phyloP scores from a whole-genome alignment of 1,140 invertebrate species.

The Drosophila neocordata region DNA sequence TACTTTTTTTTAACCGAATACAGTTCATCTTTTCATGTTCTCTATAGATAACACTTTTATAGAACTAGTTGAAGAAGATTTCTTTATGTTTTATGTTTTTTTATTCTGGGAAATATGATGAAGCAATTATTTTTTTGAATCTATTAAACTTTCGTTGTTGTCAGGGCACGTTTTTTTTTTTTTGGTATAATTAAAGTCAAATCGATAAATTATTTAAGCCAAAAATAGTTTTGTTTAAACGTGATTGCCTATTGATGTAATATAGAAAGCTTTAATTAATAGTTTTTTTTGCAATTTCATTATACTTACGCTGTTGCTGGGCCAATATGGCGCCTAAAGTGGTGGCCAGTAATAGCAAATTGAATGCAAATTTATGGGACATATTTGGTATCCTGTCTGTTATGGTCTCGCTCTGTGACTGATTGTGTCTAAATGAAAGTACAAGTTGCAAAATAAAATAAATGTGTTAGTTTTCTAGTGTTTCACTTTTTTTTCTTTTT shows the following conservation, averaged over 20 bases:
- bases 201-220: conserved; percentile 32
- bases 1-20: background rate
- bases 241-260: conserved; percentile 10
- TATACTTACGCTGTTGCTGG: conserved; percentile 70
- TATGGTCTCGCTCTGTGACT: conserved; percentile 25
- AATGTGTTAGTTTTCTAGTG: conserved; percentile 30
- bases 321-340: conserved; percentile 49
- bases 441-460: conserved; percentile 58
- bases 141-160: conserved; percentile 42
- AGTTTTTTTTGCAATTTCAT: background rate
- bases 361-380: conserved; percentile 53
- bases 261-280: background rate
- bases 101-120: background rate
- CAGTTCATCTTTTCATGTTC: background rate
- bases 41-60: background rate
- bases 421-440: conserved; percentile 58
- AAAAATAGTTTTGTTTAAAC: background rate
- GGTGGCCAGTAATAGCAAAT: conserved; percentile 42
- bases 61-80: background rate
- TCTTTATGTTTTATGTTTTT: background rate
- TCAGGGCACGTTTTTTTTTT: conserved; percentile 31
- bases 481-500: conserved; percentile 56
- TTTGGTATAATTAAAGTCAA: conserved; percentile 35
- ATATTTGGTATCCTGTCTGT: conserved; percentile 27
- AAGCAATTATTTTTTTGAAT: background rate